These are phyloP conservation scores for Monochamus saltuarius DNA, from an alignment of 1,140 invertebrate species.

Conservation along the genomic window DNA sequence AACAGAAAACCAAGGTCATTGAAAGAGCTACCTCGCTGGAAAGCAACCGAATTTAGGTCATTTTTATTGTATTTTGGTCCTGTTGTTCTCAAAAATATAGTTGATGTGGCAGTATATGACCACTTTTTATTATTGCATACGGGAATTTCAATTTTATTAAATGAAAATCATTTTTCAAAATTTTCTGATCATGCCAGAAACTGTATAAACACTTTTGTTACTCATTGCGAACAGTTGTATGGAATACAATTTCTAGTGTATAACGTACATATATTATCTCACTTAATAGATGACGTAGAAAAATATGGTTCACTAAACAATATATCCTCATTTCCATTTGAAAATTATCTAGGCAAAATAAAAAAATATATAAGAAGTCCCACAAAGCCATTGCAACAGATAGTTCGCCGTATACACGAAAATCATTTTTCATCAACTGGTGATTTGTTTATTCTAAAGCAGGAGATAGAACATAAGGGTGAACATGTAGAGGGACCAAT, in stretches of 20 bases:
- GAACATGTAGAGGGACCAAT: too few species aligned
- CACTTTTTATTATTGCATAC: conserved; percentile 1
- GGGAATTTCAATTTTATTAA: not conserved
- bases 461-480: too few species aligned
- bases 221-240: conserved; percentile 34
- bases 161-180: not conserved
- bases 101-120: conserved; percentile 10
- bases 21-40: conserved; percentile 7
- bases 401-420: too few species aligned
- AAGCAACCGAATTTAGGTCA: not conserved
- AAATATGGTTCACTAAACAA: conserved; percentile 50
- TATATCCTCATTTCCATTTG: conserved; percentile 53
- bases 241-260: conserved; percentile 37
- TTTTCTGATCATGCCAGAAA: conserved; percentile 3
- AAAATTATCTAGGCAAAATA: conserved; percentile 51
- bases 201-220: conserved; percentile 2
- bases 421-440: too few species aligned
- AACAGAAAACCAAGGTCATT: conserved; percentile 23
- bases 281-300: conserved; percentile 52
- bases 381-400: conserved; percentile 40
- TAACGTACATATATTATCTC: conserved; percentile 42
- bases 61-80: conserved; percentile 2
- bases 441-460: too few species aligned
- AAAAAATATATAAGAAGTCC: conserved; percentile 44
- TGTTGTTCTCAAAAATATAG: conserved; percentile 4